A percentile compares a stretch with the other conserved stretches of the same genome.
phyloP scores from a whole-genome alignment of 2,888 invertebrate genomes.

The Heliconius erato region DNA sequence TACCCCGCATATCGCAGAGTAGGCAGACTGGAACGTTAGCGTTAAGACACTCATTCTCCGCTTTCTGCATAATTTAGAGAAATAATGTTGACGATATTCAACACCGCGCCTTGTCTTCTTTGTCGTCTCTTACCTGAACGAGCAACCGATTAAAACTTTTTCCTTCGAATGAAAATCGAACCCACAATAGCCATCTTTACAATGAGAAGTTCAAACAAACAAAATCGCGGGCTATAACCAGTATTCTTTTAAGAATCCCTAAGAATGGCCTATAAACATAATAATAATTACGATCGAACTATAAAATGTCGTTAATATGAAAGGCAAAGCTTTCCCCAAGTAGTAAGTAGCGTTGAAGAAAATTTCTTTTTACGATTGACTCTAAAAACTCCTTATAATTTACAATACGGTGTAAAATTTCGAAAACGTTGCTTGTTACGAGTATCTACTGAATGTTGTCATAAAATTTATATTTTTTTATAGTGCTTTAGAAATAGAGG shows the following conservation, averaged over 20 bases:
- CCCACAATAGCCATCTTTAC: no score
- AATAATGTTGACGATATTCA: no score
- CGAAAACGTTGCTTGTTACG: constrained; percentile 20
- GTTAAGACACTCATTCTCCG: no score
- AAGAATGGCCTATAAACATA: neutral
- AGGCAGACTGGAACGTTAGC: no score
- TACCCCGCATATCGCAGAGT: no score
- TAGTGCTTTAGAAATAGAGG: neutral
- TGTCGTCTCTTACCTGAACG: no score
- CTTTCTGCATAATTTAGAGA: no score
- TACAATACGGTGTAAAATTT: constrained; percentile 27
- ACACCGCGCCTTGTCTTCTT: no score
- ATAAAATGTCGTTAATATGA: constrained; percentile 1
- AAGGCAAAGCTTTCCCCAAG: constrained; percentile 10
- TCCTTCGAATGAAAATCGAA: no score
- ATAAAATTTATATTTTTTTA: neutral
- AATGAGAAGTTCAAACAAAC: no score
- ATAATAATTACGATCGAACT: constrained; percentile 3
- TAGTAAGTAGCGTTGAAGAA: constrained; percentile 3
- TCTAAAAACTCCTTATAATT: constrained; percentile 26
- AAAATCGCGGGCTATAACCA: neutral
- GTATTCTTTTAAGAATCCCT: neutral
- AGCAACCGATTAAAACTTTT: no score
- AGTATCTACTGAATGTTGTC: constrained; percentile 4
- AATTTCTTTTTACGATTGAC: constrained; percentile 20